These are phyloP conservation scores for Xestia sexstrigata DNA, from an alignment of 2,888 invertebrate species.

Conservation along the genomic window DNA sequence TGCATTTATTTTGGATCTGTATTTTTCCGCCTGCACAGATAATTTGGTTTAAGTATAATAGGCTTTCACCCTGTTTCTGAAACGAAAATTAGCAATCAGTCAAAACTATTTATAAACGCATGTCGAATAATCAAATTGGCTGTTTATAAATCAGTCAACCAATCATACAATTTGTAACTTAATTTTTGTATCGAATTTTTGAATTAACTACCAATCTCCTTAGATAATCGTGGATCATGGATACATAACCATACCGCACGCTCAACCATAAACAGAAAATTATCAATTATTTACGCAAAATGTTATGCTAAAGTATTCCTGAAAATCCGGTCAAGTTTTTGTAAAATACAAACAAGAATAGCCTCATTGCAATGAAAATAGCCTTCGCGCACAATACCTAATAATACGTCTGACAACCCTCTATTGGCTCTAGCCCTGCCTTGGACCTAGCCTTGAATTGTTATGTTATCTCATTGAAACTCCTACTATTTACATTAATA, in stretches of 20 bases:
- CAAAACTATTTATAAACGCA: too few relatives aligned
- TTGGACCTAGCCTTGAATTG: too few relatives aligned
- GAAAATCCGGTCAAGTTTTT: neutral
- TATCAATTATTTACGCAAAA: constrained; percentile 26
- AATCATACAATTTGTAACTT: neutral
- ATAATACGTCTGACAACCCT: neutral
- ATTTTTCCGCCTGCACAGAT: too few relatives aligned
- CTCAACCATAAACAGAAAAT: constrained; percentile 1
- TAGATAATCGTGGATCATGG: constrained; percentile 24
- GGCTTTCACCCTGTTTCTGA: too few relatives aligned
- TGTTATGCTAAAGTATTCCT: neutral
- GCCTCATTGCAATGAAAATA: neutral
- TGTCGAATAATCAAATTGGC: too few relatives aligned
- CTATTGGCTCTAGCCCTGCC: rapidly evolving
- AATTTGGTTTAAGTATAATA: neutral
- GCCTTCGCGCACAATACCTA: neutral
- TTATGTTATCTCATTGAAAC: neutral
- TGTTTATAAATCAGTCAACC: neutral
- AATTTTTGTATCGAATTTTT: neutral
- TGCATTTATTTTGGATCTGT: neutral
- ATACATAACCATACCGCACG: constrained; percentile 3
- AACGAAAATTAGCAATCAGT: too few relatives aligned
- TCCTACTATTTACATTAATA: neutral
- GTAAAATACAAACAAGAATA: neutral
- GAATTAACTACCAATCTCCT: neutral